Base-by-base conservation (phyloP, 2,797 vertebrate species). In the Lepilemur septentrionalis region DNA sequence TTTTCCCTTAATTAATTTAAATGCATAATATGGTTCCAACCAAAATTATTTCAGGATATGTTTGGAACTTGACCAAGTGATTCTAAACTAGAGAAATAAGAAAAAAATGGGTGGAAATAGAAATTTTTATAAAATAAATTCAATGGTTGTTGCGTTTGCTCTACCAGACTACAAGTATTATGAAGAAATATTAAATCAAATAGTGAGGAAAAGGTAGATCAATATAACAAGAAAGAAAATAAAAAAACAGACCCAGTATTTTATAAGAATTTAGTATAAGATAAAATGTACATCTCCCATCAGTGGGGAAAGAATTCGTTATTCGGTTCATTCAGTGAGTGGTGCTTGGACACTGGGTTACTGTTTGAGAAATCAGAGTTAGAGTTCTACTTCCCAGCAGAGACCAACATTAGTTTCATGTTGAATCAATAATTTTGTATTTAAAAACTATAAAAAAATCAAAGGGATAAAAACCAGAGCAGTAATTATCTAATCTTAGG, bases 61-160 rank as follows among this genome's bases (percentile, higher is more conserved):
- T 94, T 91, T 69, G 75, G 65, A 89, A 91, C 43, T 63, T 70
- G 50, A 72, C 25, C 41, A 93, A 67, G 13, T n/a, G 61, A 73
- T 93, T 78, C 35, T 91, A 93, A 95, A 88, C 50, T 80, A 32
- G 32, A 90, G 35, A 81, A 87, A 78, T 23, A 57, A 67, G 22
- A 80, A 92, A 46, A 32, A 57, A 57, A 57, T 4, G 28, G 2
- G 2, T 43, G 20, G 57, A 82, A 63, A 82, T 4, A 57, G 52
- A 80, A 14, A 17, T 35, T 89, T 85, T 72, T 59, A 7, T 65
- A 65, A 88, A 93, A 86, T 35, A 85, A 78, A 91, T 50, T 50
- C 30, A 14, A 35, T 32, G 48, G 11, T 65, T 28, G 3, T 30
- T 35, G 1, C 13, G 84, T 76, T 81, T 89, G 38, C 7, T 83